A percentile compares a stretch with the other conserved stretches of the same genome.
Conservation (phyloP, 2,797 vertebrate species). For the Spheniscus humboldti region DNA sequence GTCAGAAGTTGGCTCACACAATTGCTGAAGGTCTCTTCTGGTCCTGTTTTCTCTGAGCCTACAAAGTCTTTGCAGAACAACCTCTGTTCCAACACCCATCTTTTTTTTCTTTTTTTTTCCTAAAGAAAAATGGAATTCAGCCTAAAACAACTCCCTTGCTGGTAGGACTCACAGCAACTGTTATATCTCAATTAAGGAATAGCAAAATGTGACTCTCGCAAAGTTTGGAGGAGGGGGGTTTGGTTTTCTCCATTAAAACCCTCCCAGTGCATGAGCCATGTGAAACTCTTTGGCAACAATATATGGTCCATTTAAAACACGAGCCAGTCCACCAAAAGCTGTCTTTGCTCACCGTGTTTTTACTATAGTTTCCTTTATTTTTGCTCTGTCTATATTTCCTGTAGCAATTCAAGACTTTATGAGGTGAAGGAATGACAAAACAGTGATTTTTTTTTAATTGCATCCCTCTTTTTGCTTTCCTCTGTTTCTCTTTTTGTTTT, state of each 20-base stretch:
- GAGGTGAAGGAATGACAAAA: not conserved
- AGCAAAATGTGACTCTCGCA: not conserved
- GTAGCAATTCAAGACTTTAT: not conserved
- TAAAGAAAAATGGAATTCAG: not conserved
- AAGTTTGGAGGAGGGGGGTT: not conserved
- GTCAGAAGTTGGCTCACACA: not conserved
- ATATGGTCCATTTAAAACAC: not conserved
- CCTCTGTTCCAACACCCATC: not conserved
- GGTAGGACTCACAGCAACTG: not conserved
- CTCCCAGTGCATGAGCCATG: not conserved
- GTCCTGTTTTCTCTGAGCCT: not conserved
- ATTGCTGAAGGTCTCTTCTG: not conserved
- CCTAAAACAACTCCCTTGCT: not conserved
- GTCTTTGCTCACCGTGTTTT: not conserved
- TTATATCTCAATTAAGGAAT: not conserved
- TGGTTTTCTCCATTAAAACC: not conserved
- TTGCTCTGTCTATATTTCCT: not conserved
- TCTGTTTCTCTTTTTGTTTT: not conserved
- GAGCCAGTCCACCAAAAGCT: not conserved
- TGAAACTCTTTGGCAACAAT: not conserved
- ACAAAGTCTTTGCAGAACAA: not conserved
- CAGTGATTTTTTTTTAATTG: not conserved
- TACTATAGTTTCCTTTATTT: not conserved
- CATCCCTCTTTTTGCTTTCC: not conserved
- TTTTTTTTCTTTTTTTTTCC: not conserved